Conservation (phyloP, 2,888 invertebrate genomes). For the Euplexia lucipara region DNA sequence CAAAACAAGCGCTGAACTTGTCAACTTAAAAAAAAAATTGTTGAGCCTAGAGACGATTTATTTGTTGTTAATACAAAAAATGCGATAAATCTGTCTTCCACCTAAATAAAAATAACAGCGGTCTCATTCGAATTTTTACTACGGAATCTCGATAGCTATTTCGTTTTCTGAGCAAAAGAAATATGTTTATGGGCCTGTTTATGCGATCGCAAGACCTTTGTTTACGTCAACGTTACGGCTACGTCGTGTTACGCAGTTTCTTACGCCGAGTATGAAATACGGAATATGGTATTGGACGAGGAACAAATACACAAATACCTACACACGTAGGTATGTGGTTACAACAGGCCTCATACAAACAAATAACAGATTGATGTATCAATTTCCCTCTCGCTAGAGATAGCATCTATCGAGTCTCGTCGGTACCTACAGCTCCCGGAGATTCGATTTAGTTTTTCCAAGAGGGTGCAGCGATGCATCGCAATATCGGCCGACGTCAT, state of each 20-base stretch:
- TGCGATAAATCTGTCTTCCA: constrained; percentile 62
- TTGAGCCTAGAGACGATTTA: constrained; percentile 26
- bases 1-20: no score
- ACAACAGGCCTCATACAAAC: constrained; percentile 30
- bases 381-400: constrained; percentile 45
- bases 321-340: constrained; percentile 20
- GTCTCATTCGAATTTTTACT: constrained; percentile 66
- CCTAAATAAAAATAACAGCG: constrained; percentile 67
- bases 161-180: constrained; percentile 64
- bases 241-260: constrained; percentile 49
- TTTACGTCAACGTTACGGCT: constrained; percentile 61
- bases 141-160: constrained; percentile 64
- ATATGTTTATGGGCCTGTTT: constrained; percentile 69
- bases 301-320: constrained; percentile 37
- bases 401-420: constrained; percentile 43
- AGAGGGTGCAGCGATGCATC: constrained; percentile 77
- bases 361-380: constrained; percentile 39
- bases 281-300: constrained; percentile 42
- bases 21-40: constrained; percentile 9
- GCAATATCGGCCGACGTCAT: constrained; percentile 72
- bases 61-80: constrained; percentile 45
- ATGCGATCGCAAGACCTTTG: constrained; percentile 65
- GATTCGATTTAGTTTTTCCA: constrained; percentile 81
- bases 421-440: constrained; percentile 58
- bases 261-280: constrained; percentile 35